A percentile compares a stretch with the other conserved stretches of the same genome.
Evolutionary conservation across 2,888 invertebrate genomes (phyloP).

Genomic region (Arrhopalites spinosus): DNA sequence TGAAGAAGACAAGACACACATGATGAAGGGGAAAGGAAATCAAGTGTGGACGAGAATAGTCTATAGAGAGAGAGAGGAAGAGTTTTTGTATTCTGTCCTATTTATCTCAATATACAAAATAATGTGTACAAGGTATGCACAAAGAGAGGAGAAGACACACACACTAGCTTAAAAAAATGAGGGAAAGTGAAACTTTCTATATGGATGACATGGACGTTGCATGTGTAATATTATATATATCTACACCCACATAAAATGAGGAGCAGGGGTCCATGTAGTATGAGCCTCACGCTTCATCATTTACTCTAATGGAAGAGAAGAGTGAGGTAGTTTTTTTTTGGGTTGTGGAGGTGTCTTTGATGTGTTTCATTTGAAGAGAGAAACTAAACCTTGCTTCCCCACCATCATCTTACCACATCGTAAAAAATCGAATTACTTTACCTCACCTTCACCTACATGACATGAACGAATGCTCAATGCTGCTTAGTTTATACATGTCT

Average conservation of each 20-base stretch:
- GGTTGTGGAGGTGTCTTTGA: slow-evolving; percentile 24
- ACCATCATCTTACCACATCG: slow-evolving; percentile 15
- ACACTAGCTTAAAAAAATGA: slow-evolving; percentile 4
- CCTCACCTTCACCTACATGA: slow-evolving; percentile 26
- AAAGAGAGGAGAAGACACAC: slow-evolving; percentile 1
- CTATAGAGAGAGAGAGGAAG: neutral
- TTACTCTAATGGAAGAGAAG: slow-evolving; percentile 25
- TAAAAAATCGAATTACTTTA: slow-evolving; percentile 22
- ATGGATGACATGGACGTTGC: neutral
- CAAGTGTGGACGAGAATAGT: neutral
- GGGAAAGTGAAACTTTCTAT: neutral
- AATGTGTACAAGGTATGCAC: neutral
- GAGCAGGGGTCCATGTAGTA: neutral
- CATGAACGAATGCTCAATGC: slow-evolving; percentile 14
- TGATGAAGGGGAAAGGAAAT: neutral
- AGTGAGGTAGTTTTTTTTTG: neutral
- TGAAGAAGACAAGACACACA: no score
- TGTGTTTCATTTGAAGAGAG: slow-evolving; percentile 25
- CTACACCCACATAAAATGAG: no score
- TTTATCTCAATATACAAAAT: no score
- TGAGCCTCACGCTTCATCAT: slow-evolving; percentile 21
- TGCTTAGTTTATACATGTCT: neutral
- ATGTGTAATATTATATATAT: neutral
- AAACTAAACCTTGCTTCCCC: slow-evolving; percentile 10
- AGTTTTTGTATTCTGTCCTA: neutral